These are phyloP conservation scores for Ibidorhyncha struthersii DNA, from an alignment of 2,113 vertebrate genomes.

Conservation along the genomic window DNA sequence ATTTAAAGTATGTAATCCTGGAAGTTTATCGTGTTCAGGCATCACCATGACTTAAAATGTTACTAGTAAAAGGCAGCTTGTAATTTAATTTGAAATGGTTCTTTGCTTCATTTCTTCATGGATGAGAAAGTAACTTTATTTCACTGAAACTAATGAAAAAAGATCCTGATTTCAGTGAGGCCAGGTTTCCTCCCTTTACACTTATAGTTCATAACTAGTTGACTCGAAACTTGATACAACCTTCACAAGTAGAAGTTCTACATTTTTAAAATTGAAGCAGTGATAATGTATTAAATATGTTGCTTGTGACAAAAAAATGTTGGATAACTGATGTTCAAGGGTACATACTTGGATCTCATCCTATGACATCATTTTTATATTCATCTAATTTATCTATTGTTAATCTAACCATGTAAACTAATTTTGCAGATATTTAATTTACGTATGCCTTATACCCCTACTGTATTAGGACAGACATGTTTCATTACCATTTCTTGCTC, in stretches of 20 bases:
- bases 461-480: background rate
- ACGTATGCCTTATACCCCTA: background rate
- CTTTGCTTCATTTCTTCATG: background rate
- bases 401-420: background rate
- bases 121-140: background rate
- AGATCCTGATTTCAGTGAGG: background rate
- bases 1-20: background rate
- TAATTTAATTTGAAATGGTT: background rate
- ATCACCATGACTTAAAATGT: background rate
- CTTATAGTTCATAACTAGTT: accelerated
- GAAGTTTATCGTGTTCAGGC: background rate
- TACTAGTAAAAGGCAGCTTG: background rate
- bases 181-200: background rate
- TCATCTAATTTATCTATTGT: background rate
- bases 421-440: background rate
- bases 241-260: background rate
- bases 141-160: background rate
- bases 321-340: background rate
- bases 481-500: background rate
- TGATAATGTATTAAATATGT: background rate
- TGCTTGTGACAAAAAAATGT: background rate
- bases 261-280: background rate
- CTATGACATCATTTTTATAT: background rate
- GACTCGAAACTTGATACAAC: background rate
- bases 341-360: background rate